These are phyloP conservation scores for Fukomys damarensis DNA, from an alignment of 2,113 vertebrate species.

Conservation along the genomic window DNA sequence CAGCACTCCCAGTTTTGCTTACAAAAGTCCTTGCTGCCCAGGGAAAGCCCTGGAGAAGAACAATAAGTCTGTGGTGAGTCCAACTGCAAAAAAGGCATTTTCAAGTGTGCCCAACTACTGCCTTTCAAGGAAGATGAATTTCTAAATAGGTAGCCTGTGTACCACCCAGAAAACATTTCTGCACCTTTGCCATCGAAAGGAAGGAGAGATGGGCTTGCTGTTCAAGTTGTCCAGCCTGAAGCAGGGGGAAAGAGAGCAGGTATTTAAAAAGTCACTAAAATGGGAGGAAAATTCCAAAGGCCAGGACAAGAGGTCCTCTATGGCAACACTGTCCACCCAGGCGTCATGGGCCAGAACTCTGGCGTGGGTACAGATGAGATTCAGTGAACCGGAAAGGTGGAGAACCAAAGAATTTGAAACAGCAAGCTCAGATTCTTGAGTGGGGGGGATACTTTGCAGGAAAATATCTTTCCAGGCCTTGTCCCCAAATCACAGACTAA, in stretches of 20 bases:
- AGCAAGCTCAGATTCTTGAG: background rate
- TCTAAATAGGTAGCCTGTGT: background rate
- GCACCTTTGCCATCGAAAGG: background rate
- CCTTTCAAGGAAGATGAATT: background rate
- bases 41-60: background rate
- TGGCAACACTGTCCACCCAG: accelerated
- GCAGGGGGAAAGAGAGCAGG: background rate
- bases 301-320: background rate
- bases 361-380: background rate
- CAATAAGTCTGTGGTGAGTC: background rate
- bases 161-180: background rate
- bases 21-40: background rate
- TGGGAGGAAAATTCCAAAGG: background rate
- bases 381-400: background rate
- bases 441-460: background rate
- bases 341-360: accelerated
- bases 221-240: background rate
- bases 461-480: too few relatives aligned
- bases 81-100: background rate
- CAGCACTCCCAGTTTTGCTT: background rate
- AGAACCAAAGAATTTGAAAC: background rate
- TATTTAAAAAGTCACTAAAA: background rate
- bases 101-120: too few relatives aligned
- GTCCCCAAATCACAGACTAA: background rate
- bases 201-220: background rate